Percentiles rank a stretch among this genome's conserved stretches.
phyloP scores from a whole-genome alignment of 2,113 vertebrate species.

The Passer domesticus region DNA sequence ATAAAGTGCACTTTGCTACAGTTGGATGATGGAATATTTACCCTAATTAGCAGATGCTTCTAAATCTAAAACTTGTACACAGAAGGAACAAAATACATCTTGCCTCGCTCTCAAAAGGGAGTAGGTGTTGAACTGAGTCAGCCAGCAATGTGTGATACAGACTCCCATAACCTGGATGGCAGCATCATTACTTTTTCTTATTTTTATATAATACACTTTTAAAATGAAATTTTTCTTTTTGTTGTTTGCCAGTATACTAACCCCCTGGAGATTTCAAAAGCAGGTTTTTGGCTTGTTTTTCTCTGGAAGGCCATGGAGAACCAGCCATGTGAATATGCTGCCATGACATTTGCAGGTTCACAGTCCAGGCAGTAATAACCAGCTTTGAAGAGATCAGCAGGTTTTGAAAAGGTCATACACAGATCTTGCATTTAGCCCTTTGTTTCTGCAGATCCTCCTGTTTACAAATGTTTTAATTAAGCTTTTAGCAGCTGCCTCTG shows the following conservation, averaged over 20 bases:
- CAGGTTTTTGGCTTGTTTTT: neutral
- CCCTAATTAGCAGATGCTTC: neutral
- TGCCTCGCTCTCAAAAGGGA: fast-evolving
- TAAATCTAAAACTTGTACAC: neutral
- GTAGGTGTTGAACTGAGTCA: neutral
- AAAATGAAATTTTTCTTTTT: neutral
- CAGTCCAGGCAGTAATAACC: neutral
- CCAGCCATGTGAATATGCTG: neutral
- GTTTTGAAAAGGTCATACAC: constrained; percentile 22
- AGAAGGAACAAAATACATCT: neutral
- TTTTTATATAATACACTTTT: neutral
- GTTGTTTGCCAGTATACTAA: neutral
- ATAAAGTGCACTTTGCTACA: neutral
- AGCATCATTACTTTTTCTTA: neutral
- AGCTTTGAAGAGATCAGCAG: constrained; percentile 18
- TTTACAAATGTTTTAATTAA: constrained; percentile 34
- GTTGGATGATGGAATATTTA: neutral
- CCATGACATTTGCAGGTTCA: neutral
- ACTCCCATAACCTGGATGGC: neutral
- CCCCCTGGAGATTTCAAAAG: neutral
- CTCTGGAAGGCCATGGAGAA: neutral
- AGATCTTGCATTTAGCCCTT: neutral
- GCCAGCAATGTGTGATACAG: neutral
- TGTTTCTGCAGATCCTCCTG: neutral
- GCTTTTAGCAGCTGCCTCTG: neutral